phyloP scores from a whole-genome alignment of 2,797 vertebrate species.

The Coregonus ussuriensis region DNA sequence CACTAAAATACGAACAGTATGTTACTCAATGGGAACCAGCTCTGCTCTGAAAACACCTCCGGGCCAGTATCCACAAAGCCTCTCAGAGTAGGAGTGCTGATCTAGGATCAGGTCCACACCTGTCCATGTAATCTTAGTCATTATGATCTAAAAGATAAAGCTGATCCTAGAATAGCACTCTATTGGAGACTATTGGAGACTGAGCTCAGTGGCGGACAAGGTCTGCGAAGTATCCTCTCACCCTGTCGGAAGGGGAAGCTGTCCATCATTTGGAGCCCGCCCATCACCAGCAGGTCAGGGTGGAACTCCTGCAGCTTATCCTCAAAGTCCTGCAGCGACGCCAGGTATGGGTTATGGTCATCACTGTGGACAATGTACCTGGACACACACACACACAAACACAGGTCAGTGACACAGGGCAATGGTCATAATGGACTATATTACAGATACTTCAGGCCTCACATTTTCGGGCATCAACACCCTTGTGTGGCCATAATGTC shows the following conservation, averaged over 20 bases:
- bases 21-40: neutral
- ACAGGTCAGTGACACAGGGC: neutral
- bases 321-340: constrained; percentile 80
- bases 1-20: neutral
- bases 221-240: constrained; percentile 31
- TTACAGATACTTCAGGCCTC: neutral
- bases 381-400: constrained; percentile 4
- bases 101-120: too few relatives aligned
- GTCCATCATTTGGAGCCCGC: constrained; percentile 88
- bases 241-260: constrained; percentile 82
- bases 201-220: neutral
- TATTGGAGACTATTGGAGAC: too few relatives aligned
- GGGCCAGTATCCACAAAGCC: too few relatives aligned
- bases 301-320: constrained; percentile 70
- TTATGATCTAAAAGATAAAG: too few relatives aligned
- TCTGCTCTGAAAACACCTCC: neutral
- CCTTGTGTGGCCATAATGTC: too few relatives aligned
- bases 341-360: constrained; percentile 82
- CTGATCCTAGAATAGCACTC: too few relatives aligned
- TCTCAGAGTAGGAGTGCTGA: too few relatives aligned
- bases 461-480: too few relatives aligned
- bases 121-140: too few relatives aligned
- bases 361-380: constrained; percentile 87
- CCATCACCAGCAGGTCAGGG: constrained; percentile 81
- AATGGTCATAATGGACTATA: neutral